phyloP scores from a whole-genome alignment of 1,140 invertebrate genomes.

The Eupristina koningsbergeri region DNA sequence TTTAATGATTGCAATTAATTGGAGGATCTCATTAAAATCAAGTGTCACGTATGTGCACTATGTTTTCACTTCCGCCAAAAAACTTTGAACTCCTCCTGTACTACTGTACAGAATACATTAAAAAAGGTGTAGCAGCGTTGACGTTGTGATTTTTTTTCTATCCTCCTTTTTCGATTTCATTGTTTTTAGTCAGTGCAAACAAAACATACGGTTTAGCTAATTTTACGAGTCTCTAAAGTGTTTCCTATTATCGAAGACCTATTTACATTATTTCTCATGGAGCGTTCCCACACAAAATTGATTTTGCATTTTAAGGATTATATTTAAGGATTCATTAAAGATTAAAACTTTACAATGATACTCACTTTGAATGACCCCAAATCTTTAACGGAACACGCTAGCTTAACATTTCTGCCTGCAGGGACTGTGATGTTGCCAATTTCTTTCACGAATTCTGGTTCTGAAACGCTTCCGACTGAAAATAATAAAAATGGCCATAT shows the following conservation, averaged over 20 bases:
- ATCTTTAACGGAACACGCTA: conserved; percentile 92
- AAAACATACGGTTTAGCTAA: background rate
- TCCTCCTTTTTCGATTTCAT: background rate
- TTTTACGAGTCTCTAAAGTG: too few relatives aligned
- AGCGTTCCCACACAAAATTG: too few relatives aligned
- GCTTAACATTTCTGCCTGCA: conserved; percentile 87
- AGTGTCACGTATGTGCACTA: conserved; percentile 17
- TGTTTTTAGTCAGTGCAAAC: background rate
- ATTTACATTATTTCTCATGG: too few relatives aligned
- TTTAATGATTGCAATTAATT: conserved; percentile 57
- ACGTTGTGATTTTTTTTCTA: background rate
- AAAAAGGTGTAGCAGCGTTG: too few relatives aligned
- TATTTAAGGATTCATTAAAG: too few relatives aligned
- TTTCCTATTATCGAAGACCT: too few relatives aligned
- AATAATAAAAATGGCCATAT: conserved; percentile 41
- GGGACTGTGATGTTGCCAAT: conserved; percentile 81
- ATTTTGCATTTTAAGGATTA: too few relatives aligned
- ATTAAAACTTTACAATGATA: conserved; percentile 1
- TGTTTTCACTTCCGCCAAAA: background rate
- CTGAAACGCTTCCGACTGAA: conserved; percentile 71
- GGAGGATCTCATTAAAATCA: conserved; percentile 51
- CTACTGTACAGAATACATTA: too few relatives aligned
- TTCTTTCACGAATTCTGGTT: conserved; percentile 78
- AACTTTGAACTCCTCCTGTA: background rate
- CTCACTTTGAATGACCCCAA: conserved; percentile 87